Evolutionary conservation across 2,888 invertebrate species (phyloP).

Genomic region (Acleris emargana): DNA sequence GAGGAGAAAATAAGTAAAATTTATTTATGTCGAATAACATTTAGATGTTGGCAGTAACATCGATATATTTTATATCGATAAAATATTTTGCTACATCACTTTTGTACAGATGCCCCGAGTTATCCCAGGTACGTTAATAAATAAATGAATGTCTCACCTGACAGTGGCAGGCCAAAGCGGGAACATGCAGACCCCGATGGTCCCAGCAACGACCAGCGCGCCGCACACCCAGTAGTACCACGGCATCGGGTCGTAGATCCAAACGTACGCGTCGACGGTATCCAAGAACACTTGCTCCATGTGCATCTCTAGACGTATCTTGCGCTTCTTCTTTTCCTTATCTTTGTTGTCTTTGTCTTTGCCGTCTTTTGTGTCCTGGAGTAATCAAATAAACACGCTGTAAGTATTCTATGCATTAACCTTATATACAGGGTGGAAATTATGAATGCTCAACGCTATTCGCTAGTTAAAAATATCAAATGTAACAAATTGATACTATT

Average conservation of each 20-base stretch:
- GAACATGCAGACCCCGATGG: constrained; percentile 97
- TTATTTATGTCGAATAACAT: no score
- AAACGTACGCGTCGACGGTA: constrained; percentile 96
- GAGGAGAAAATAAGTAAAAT: no score
- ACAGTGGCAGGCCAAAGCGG: constrained; percentile 99
- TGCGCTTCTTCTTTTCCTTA: constrained; percentile 89
- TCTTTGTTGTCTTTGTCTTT: constrained; percentile 66
- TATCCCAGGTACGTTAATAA: no score
- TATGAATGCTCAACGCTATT: no score
- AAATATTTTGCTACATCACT: no score
- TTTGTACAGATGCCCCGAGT: no score
- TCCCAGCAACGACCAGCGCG: constrained; percentile 93
- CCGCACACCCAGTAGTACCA: constrained; percentile 97
- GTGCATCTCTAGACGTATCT: constrained; percentile 98
- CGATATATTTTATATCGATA: no score
- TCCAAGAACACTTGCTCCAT: constrained; percentile 97
- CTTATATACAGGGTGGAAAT: no score
- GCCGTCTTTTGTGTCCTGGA: constrained; percentile 63
- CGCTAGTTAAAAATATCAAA: no score
- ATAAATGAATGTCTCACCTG: constrained; percentile 77
- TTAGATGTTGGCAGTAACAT: no score
- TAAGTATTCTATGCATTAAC: background rate
- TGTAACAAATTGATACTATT: no score
- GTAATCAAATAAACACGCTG: constrained; percentile 8
- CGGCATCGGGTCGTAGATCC: constrained; percentile 99